A percentile compares a stretch with the other conserved stretches of the same genome.
Evolutionary conservation across 2,797 vertebrate species (phyloP).

Genomic region (Chelon labrosus): DNA sequence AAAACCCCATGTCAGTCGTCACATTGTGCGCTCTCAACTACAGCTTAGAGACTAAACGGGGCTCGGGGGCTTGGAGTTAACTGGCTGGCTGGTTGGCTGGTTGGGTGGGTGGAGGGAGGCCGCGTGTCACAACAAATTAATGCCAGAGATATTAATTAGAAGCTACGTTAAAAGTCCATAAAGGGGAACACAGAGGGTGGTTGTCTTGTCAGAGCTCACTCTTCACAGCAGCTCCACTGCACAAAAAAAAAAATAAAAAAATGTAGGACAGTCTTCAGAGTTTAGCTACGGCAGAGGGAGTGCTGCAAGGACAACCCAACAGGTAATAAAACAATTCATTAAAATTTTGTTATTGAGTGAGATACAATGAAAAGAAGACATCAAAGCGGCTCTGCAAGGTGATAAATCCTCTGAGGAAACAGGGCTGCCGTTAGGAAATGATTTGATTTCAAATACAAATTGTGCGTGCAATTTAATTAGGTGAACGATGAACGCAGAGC

Average conservation of each 20-base stretch:
- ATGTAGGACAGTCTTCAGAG: constrained; percentile 73
- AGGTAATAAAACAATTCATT: constrained; percentile 45
- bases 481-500: constrained; percentile 32
- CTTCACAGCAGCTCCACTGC: constrained; percentile 25
- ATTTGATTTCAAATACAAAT: constrained; percentile 42
- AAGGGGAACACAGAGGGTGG: constrained; percentile 70
- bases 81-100: constrained; percentile 47
- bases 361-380: constrained; percentile 46
- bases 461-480: constrained; percentile 29
- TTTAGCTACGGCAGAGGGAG: constrained; percentile 43
- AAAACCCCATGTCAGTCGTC: constrained; percentile 32
- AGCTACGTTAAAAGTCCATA: constrained; percentile 79
- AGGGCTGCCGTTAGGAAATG: constrained; percentile 21
- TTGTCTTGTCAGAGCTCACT: constrained; percentile 60
- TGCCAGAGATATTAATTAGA: constrained; percentile 83
- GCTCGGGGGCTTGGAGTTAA: constrained; percentile 61
- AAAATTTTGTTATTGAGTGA: constrained; percentile 24
- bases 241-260: constrained; percentile 21
- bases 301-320: constrained; percentile 24
- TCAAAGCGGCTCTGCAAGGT: constrained; percentile 39
- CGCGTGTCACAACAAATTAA: constrained; percentile 82
- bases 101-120: constrained; percentile 47
- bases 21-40: constrained; percentile 4
- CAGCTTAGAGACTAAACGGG: constrained; percentile 42
- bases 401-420: constrained; percentile 34